Conservation (phyloP, 2,888 invertebrate species). For the Cyclophora albipunctata region DNA sequence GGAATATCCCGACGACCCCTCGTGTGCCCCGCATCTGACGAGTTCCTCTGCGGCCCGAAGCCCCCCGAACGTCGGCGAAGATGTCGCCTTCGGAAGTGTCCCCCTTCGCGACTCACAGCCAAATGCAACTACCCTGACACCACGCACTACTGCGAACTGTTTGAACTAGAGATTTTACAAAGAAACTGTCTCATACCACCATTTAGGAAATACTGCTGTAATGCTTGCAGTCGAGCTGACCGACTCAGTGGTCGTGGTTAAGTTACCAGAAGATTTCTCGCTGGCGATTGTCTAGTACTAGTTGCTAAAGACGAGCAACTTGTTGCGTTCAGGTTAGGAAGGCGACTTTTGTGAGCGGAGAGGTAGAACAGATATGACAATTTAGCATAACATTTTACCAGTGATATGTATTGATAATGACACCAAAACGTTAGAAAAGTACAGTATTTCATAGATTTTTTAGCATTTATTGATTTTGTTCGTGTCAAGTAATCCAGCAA, state of each 20-base stretch:
- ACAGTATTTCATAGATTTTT: too few relatives aligned
- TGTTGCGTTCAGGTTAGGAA: too few relatives aligned
- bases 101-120: constrained; percentile 22
- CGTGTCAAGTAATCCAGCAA: too few relatives aligned
- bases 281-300: too few relatives aligned
- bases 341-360: too few relatives aligned
- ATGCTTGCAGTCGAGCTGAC: constrained; percentile 55
- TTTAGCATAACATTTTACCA: too few relatives aligned
- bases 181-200: constrained; percentile 74
- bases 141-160: constrained; percentile 67
- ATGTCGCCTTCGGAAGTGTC: constrained; percentile 63
- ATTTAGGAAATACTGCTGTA: constrained; percentile 77
- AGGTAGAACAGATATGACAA: too few relatives aligned
- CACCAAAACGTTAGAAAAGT: too few relatives aligned
- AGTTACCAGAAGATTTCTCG: too few relatives aligned
- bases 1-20: constrained; percentile 73
- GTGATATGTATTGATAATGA: too few relatives aligned
- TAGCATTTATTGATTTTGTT: too few relatives aligned
- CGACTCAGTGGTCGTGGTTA: constrained; percentile 1
- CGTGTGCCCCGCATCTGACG: constrained; percentile 68
- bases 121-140: constrained; percentile 48
- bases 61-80: constrained; percentile 68
- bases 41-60: constrained; percentile 68
- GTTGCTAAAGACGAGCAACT: too few relatives aligned
- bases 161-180: constrained; percentile 47